Evolutionary conservation across 1,140 invertebrate species (phyloP), one percentile per base, ranked within the genome.

Genomic region (Epicauta chinensis): DNA sequence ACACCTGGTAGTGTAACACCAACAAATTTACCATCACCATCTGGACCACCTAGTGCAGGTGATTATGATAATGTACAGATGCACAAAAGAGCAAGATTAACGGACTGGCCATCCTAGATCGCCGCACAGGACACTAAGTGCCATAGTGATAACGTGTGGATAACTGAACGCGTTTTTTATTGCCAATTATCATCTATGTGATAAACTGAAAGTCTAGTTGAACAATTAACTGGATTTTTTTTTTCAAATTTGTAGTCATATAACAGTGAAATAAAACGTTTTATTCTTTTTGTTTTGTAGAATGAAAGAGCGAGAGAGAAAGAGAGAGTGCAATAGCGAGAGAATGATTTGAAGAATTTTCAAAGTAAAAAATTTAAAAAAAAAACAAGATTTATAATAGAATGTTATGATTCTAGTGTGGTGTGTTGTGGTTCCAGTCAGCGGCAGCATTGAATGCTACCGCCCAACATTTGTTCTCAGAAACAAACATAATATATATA

Each of bases 41-140:
- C 74, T 29, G 75, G 78, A 57, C 79, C 81, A 65, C 71, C 79
- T 60, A 74, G 73, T 64, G 12, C 32, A n/a, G 32, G 32, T 34
- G 61, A 92, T 64, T 91, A 91, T 68, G 89, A 91, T 68, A 80
- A 81, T 68, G 84, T 85, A 43, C 85, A 86, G 44, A 79, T 89
- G 65, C 81, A 83, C 67, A 92, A 92, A 74, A 80, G 87, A 67
- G 80, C 86, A 54, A 81, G 89, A 67, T 82, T 91, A 67, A 81
- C 80, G 17, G 89, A 91, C 56, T 92, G 89, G 89, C 80, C 86
- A 66, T 88, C 88, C 81, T 91, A 89, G 79, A 78, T 75, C 48
- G 38, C 37, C 51, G 43, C 55, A 42, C 52, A 44, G 43, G 31
- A 61, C 56, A 52, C 53, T 55, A 56, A 67, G 66, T 70, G 66